Evolutionary conservation across 2,888 invertebrate genomes (phyloP).

Genomic region (Pherbina coryleti): DNA sequence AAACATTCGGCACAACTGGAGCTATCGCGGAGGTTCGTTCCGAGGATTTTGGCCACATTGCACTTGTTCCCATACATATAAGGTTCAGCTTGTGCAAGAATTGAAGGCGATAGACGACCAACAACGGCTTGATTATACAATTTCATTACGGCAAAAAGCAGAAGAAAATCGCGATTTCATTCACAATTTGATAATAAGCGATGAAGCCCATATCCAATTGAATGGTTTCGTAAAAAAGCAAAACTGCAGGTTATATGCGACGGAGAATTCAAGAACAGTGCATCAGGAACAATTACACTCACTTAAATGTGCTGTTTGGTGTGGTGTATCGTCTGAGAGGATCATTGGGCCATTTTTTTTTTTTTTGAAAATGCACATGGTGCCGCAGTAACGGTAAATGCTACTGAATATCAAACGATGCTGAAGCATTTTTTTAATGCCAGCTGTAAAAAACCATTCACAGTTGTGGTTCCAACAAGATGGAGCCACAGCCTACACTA

Average conservation of each 20-base stretch:
- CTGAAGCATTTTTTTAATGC: background rate
- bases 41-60: slow-evolving; percentile 6
- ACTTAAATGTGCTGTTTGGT: too few species aligned
- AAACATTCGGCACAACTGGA: too few species aligned
- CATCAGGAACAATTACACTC: slow-evolving; percentile 29
- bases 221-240: too few species aligned
- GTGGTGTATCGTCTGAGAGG: too few species aligned
- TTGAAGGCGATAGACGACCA: slow-evolving; percentile 20
- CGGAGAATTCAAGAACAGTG: slow-evolving; percentile 18
- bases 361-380: background rate
- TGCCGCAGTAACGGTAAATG: background rate
- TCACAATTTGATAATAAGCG: too few species aligned
- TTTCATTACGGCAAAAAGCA: background rate
- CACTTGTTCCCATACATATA: slow-evolving; percentile 28
- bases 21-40: too few species aligned
- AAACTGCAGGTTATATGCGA: slow-evolving; percentile 3
- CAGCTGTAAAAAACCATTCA: slow-evolving; percentile 8
- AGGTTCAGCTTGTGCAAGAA: slow-evolving; percentile 23
- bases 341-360: slow-evolving; percentile 30
- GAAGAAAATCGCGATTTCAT: too few species aligned
- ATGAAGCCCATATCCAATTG: too few species aligned
- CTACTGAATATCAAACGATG: background rate
- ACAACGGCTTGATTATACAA: background rate
- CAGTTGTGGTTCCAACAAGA: slow-evolving; percentile 27
- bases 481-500: too few species aligned